phyloP scores from a whole-genome alignment of 2,888 invertebrate species.

The Dysmachus trigonus region DNA sequence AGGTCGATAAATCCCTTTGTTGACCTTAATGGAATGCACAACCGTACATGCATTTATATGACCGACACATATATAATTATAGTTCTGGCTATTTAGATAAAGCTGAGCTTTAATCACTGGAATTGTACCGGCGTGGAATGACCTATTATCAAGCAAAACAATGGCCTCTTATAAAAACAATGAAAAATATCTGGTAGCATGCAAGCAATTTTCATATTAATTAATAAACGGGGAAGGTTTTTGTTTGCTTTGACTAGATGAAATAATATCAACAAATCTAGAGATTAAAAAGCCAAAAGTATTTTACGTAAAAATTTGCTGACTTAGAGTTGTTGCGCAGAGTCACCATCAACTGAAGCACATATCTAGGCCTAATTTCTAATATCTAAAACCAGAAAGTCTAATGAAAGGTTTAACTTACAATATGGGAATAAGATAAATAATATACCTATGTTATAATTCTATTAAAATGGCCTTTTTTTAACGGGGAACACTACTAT shows the following conservation, averaged over 20 bases:
- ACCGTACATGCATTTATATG: not conserved
- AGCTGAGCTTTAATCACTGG: not conserved
- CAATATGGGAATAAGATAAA: no score
- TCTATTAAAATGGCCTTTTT: no score
- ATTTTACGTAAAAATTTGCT: no score
- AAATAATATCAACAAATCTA: no score
- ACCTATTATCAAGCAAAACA: not conserved
- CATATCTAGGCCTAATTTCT: no score
- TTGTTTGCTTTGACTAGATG: not conserved
- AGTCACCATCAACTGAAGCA: no score
- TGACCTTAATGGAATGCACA: not conserved
- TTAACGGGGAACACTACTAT: no score
- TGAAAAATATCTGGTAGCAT: not conserved
- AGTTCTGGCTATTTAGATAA: not conserved
- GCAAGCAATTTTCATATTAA: not conserved
- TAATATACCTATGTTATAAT: no score
- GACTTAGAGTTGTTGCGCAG: no score
- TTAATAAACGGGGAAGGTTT: not conserved
- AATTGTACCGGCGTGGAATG: not conserved
- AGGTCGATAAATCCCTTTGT: not conserved
- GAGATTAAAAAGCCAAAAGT: no score
- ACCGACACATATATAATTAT: not conserved
- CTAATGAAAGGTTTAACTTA: no score
- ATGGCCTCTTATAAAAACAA: not conserved
- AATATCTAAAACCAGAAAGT: no score